These are phyloP conservation scores for Hemibagrus wyckioides DNA, from an alignment of 2,113 vertebrate species.

Conservation along the genomic window DNA sequence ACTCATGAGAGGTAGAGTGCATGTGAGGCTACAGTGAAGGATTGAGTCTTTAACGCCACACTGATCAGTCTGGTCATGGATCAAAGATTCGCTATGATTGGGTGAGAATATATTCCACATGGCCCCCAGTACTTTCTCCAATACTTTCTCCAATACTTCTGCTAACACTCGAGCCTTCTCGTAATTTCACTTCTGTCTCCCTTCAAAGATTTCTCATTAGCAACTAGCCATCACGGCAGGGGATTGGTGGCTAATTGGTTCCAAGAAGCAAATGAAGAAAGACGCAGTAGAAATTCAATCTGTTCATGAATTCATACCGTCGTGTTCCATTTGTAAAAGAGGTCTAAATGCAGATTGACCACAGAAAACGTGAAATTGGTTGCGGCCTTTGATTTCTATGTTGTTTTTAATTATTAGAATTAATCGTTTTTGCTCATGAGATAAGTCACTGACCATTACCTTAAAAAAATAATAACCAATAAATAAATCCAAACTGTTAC, in stretches of 20 bases:
- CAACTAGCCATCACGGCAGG: neutral
- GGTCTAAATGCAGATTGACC: conserved; percentile 15
- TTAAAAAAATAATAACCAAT: too few species aligned
- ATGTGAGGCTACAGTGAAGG: conserved; percentile 52
- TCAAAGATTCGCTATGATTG: conserved; percentile 62
- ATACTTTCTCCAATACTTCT: conserved; percentile 58
- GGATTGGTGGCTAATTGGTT: conserved; percentile 4
- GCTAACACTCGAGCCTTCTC: conserved; percentile 45
- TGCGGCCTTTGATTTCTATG: neutral
- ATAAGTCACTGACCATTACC: too few species aligned
- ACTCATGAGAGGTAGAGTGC: conserved; percentile 15
- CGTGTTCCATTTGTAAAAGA: neutral
- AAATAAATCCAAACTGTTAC: neutral
- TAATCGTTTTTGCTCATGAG: neutral
- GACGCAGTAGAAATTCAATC: conserved; percentile 20
- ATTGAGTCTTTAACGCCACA: conserved; percentile 57
- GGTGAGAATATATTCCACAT: conserved; percentile 64
- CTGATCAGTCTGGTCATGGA: conserved; percentile 70
- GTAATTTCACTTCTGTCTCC: conserved; percentile 5
- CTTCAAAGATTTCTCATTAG: conserved; percentile 25
- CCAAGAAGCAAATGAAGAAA: neutral
- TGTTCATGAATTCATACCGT: conserved; percentile 1
- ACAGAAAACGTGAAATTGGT: neutral
- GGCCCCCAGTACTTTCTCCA: conserved; percentile 53
- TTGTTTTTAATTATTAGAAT: conserved; percentile 11